Evolutionary conservation across 1,140 invertebrate genomes (phyloP).

Genomic region (Drosophila ogumai): DNA sequence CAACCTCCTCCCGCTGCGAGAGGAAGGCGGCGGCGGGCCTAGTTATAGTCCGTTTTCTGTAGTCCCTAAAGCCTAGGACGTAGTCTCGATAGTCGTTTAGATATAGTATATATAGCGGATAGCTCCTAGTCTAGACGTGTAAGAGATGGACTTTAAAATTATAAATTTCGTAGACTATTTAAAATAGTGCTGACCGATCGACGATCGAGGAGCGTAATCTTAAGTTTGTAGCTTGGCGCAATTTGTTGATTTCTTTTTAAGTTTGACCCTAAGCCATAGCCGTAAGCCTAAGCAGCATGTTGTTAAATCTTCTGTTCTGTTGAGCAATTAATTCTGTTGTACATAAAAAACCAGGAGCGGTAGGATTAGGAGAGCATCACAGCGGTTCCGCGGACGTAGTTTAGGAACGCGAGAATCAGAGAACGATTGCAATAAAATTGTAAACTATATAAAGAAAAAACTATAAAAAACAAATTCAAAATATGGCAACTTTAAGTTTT

Average conservation of each 20-base stretch:
- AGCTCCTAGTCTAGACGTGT: constrained; percentile 59
- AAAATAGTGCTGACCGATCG: constrained; percentile 60
- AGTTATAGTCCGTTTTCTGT: constrained; percentile 45
- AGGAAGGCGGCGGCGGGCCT: constrained; percentile 41
- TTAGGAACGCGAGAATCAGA: constrained; percentile 29
- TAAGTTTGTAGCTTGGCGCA: constrained; percentile 61
- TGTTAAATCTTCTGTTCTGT: constrained; percentile 71
- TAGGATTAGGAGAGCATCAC: constrained; percentile 64
- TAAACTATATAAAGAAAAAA: constrained; percentile 40
- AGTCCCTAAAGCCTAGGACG: constrained; percentile 36
- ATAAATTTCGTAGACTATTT: constrained; percentile 81
- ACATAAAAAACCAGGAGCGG: constrained; percentile 56
- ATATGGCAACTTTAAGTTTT: constrained; percentile 67
- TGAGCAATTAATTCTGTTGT: constrained; percentile 70
- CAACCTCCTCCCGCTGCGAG: constrained; percentile 44
- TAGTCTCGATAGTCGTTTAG: constrained; percentile 28
- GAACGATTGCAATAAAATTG: constrained; percentile 57
- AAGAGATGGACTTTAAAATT: constrained; percentile 80
- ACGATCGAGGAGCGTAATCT: constrained; percentile 20
- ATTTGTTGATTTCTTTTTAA: constrained; percentile 82
- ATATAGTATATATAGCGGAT: constrained; percentile 27
- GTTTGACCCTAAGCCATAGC: constrained; percentile 62
- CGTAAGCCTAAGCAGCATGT: constrained; percentile 47
- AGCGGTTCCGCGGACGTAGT: constrained; percentile 39
- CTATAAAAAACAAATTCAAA: constrained; percentile 39